Conservation (phyloP, 2,888 invertebrate species). For the Machimus rusticus region DNA sequence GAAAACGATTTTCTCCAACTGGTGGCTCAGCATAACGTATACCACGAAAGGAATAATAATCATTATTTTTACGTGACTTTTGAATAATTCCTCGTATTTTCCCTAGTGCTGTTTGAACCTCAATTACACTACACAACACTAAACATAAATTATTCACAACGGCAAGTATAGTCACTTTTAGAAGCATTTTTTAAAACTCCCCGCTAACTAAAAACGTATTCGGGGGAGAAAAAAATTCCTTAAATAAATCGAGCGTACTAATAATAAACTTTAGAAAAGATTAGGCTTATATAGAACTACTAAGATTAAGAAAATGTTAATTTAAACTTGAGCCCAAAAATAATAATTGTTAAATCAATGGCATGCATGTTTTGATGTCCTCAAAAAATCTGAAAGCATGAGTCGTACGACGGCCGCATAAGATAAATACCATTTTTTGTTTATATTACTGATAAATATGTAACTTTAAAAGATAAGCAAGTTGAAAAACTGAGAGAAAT, state of each 20-base stretch:
- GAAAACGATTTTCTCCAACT: conserved; percentile 56
- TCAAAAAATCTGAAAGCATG: too few relatives aligned
- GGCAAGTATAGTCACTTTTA: background rate
- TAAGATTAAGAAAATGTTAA: too few relatives aligned
- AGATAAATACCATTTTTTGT: too few relatives aligned
- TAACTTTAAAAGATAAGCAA: too few relatives aligned
- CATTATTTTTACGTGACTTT: conserved; percentile 52
- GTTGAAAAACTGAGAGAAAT: too few relatives aligned
- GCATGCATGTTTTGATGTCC: too few relatives aligned
- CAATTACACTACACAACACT: background rate
- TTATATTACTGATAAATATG: too few relatives aligned
- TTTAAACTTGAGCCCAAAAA: too few relatives aligned
- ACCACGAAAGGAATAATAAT: conserved; percentile 57
- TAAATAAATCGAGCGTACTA: background rate
- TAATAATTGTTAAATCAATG: too few relatives aligned
- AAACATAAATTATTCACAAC: background rate
- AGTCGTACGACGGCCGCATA: too few relatives aligned
- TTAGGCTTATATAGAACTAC: background rate
- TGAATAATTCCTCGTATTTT: conserved; percentile 53
- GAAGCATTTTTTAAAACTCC: background rate
- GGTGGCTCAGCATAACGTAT: conserved; percentile 59
- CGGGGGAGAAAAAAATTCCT: background rate
- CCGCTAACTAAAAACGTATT: background rate
- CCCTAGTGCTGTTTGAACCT: conserved; percentile 50
- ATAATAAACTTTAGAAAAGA: background rate